Base-by-base conservation (phyloP, 2,888 invertebrate genomes). In the Epinotia nisella region DNA sequence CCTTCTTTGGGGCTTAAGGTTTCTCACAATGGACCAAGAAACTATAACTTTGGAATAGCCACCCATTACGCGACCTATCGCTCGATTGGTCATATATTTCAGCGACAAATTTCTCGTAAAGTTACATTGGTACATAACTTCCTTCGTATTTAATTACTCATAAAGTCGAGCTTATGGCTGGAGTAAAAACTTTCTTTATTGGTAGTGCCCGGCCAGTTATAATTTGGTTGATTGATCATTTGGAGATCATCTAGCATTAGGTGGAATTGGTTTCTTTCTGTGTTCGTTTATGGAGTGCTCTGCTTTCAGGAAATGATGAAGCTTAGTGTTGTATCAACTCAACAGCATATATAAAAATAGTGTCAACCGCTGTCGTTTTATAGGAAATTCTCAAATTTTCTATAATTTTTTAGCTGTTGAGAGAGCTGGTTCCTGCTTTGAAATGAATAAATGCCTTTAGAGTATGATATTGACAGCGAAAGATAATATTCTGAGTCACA, bases 111-210 rank as follows among this genome's bases (percentile, higher is more conserved):
- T 58, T 15, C 29, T 35, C 58, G 56, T 70, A 45, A 62, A 58
- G 35, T 5, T 55, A 17, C 49, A 21, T 45, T 58, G 62, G 49
- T 73, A 68, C 69, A 58, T 51, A 68, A 55, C 49, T 45, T 19
- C 51, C 61, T 62, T 68, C 49, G 24, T 58, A 24, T 62, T 69
- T 73, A 73, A 73, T 73, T 73, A 64, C 73, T 69, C 73, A 73
- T 73, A 68, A 73, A 72, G 68, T n/a, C 35, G 9, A 41, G 62
- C 53, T 75, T 70, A 75, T 73, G 73, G 67, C 69, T 21, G 69
- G 70, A 73, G 70, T 75, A 62, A 73, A 75, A 75, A 75, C 69
- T 75, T 75, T 51, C 67, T 75, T 75, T 75, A 75, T 70, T 53
- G 66, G 58, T 59, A 59, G 58, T 58, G 51, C 60, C 70, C 65